Evolutionary conservation across 2,113 vertebrate species (phyloP), one percentile per base, ranked within the genome.

Genomic region (Alaudala cheleensis): DNA sequence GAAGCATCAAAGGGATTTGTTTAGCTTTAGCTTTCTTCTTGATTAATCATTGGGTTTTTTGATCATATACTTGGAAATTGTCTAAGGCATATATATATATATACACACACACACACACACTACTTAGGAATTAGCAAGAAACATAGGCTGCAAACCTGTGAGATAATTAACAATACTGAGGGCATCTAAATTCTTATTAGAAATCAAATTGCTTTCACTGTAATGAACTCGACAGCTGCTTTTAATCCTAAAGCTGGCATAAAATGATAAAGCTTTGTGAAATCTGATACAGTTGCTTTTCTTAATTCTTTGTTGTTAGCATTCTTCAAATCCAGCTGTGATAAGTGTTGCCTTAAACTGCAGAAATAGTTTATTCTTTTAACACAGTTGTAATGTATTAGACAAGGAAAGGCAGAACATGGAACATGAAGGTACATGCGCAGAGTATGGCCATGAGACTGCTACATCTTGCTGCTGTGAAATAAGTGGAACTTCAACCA

Each of bases 61-160:
- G 96, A 97, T 97, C 95, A 96, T 93, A 95, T 97, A 96, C 97
- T 97, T 97, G 79, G 91, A 76, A 95, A 56, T 88, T 95, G 84
- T 90, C 21, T 69, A 44, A 37, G 39, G n/a, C 28, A 94, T 13
- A 86, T 33, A 8, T 10, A 7, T 15, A 17, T 9, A 34, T 10
- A 9, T 23, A 26, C 83, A 9, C 3, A 8, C 6, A 23, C 5
- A 26, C 5, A 20, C 9, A 22, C 4, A 23, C 10, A 37, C 9
- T 5, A 11, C 29, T 58, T 53, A 25, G 53, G 44, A 82, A 54
- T 58, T 79, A 88, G 71, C 26, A 58, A 84, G 83, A 57, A 92
- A 70, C 21, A 11, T 37, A 57, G 51, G 31, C 62, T 83, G 50
- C 44, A 78, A 84, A 67, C 58, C 81, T 80, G 49, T 8, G 23